Base-by-base conservation (phyloP, 2,113 vertebrate species). In the Gymnogyps californianus region DNA sequence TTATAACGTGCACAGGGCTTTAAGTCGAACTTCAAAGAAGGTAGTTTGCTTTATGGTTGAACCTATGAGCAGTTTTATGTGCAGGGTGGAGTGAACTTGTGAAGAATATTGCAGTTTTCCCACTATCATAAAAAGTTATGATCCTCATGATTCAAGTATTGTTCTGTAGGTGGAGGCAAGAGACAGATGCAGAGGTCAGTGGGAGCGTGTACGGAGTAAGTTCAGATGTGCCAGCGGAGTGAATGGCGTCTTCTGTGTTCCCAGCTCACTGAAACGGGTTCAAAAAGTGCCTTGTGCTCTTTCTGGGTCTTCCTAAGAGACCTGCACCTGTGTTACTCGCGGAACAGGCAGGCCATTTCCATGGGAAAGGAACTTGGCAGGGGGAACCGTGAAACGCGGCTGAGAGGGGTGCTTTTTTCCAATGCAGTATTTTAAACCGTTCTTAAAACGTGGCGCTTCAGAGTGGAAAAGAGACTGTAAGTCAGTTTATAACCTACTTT, bases 301-400 rank as follows among this genome's bases (percentile, higher is more conserved):
- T 66, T 93, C 66, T 78, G 92, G 71, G 86, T 4, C 93, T 95
- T 40, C 89, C 89, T 38, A 36, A 94, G 89, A 90, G 70, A 46
- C 87, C 84, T 93, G 92, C 93, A 94, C 90, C 95, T 91, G 95
- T 94, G 95, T 6, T 8, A 24, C 69, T 65, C 1, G 25, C 1
- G 0, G 89, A 96, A 71, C 91, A 93, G 96, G 89, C 83, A 47
- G 89, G 9, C 64, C 93, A 46, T 97, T 97, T 94, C 89, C 94
- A 78, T 93, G 94, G 96, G 91, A 97, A 89, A 94, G 96, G 96
- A 94, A 95, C 96, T 97, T 96, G 96, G 96, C 96, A 82, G 67
- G 76, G 90, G 6, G 36, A 86, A 29, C 52, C 1, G 17, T 32
- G 93, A 44, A 78, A 59, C 21, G 59, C 40, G 22, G 61, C 77